Percentiles rank a stretch among this genome's conserved stretches.
phyloP scores from a whole-genome alignment of 2,888 invertebrate genomes.

The Ochropleura plecta region DNA sequence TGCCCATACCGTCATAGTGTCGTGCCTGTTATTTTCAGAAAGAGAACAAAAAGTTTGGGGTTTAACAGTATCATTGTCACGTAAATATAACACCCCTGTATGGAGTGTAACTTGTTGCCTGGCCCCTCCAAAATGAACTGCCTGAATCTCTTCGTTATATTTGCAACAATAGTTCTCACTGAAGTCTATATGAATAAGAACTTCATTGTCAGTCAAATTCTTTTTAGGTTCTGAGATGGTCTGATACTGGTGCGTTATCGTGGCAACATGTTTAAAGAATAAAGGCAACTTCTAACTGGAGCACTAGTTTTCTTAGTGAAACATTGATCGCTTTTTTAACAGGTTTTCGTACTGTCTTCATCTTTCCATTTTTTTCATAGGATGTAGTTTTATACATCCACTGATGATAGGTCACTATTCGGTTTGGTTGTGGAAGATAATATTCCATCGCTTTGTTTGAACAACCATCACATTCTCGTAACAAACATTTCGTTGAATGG shows the following conservation, averaged over 20 bases:
- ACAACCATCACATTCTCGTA: too few relatives aligned
- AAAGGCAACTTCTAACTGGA: conserved; percentile 1
- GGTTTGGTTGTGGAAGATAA: too few relatives aligned
- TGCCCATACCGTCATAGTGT: neutral
- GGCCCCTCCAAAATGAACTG: conserved; percentile 3
- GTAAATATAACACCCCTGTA: conserved; percentile 1
- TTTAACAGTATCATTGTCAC: neutral
- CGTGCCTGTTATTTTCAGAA: conserved; percentile 3
- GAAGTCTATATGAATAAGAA: neutral
- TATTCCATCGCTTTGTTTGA: too few relatives aligned
- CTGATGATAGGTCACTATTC: too few relatives aligned
- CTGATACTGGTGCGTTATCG: neutral
- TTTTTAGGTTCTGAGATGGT: conserved; percentile 1
- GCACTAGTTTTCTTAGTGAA: neutral
- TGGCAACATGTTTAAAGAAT: conserved; percentile 6
- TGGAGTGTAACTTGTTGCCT: neutral
- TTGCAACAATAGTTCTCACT: conserved; percentile 3
- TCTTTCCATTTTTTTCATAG: too few relatives aligned
- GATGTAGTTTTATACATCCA: too few relatives aligned
- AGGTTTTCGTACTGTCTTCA: neutral
- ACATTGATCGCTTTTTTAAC: conserved; percentile 1
- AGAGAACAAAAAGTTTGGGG: conserved; percentile 4
- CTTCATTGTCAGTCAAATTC: neutral
- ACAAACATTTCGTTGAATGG: too few relatives aligned
- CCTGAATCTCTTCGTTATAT: conserved; percentile 5